phyloP scores from a whole-genome alignment of 2,113 vertebrate genomes.

The Vulpes lagopus region DNA sequence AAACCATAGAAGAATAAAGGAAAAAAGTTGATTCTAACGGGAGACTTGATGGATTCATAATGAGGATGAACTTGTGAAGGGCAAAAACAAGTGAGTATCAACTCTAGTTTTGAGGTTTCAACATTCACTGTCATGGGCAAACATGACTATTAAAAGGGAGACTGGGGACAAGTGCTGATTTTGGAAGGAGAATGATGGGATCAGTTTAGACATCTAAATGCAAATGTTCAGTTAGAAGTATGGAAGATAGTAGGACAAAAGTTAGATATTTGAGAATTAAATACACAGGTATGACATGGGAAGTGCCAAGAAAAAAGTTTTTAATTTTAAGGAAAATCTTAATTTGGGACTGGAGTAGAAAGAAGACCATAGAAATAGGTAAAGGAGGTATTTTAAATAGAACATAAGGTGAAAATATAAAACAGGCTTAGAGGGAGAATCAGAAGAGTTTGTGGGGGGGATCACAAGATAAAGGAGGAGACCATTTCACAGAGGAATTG shows the following conservation, averaged over 20 bases:
- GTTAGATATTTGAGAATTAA: neutral
- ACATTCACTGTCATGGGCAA: neutral
- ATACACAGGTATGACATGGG: neutral
- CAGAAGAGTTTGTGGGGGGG: neutral
- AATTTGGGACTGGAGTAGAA: neutral
- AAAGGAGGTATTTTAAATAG: neutral
- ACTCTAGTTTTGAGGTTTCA: neutral
- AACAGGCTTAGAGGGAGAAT: neutral
- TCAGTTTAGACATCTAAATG: neutral
- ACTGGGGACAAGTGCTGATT: neutral
- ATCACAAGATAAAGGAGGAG: neutral
- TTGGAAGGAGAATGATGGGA: neutral
- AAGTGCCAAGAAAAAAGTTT: neutral
- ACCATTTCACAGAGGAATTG: neutral
- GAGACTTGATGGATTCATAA: neutral
- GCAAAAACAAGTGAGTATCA: neutral
- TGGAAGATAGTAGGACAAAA: neutral
- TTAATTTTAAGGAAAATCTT: constrained; percentile 3
- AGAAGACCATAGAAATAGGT: neutral
- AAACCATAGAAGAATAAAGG: neutral
- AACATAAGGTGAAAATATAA: neutral
- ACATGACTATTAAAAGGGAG: neutral
- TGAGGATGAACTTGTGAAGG: neutral
- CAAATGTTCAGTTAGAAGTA: neutral
- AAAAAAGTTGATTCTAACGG: neutral